Evolutionary conservation across 2,888 invertebrate genomes (phyloP).

Genomic region (Gryllus longicercus): DNA sequence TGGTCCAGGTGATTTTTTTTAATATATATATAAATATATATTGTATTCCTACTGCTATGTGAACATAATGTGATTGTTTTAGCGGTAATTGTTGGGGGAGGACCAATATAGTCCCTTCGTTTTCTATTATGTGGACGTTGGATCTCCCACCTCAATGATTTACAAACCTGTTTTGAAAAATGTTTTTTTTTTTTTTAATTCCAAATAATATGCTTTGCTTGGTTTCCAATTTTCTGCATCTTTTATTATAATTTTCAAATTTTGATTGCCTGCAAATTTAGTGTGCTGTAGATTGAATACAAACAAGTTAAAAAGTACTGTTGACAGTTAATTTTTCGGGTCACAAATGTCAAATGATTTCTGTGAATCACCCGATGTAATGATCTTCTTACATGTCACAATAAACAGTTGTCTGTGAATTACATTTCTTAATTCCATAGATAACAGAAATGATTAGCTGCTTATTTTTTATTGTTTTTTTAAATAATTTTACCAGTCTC

Average conservation of each 20-base stretch:
- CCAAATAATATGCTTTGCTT: constrained; percentile 37
- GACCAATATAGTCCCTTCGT: constrained; percentile 24
- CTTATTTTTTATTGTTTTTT: constrained; percentile 30
- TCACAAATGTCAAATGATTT: constrained; percentile 50
- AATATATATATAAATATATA: constrained; percentile 62
- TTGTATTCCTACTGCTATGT: constrained; percentile 57
- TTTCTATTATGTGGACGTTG: constrained; percentile 27
- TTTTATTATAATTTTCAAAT: constrained; percentile 34
- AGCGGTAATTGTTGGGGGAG: constrained; percentile 45
- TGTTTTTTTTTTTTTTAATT: constrained; percentile 34
- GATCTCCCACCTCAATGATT: constrained; percentile 25
- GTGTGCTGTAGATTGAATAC: constrained; percentile 37
- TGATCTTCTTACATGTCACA: constrained; percentile 54
- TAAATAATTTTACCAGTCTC: background rate
- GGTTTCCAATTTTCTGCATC: constrained; percentile 37
- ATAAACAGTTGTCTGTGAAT: constrained; percentile 65
- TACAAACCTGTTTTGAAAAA: constrained; percentile 29
- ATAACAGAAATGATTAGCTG: background rate
- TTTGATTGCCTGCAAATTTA: constrained; percentile 36
- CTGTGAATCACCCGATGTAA: constrained; percentile 52
- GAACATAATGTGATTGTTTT: constrained; percentile 68
- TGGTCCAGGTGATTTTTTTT: constrained; percentile 54
- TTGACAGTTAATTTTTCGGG: constrained; percentile 46
- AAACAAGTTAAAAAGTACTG: constrained; percentile 33
- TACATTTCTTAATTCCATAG: constrained; percentile 48